phyloP scores from a whole-genome alignment of 2,888 invertebrate genomes.

The Corbicula japonica region DNA sequence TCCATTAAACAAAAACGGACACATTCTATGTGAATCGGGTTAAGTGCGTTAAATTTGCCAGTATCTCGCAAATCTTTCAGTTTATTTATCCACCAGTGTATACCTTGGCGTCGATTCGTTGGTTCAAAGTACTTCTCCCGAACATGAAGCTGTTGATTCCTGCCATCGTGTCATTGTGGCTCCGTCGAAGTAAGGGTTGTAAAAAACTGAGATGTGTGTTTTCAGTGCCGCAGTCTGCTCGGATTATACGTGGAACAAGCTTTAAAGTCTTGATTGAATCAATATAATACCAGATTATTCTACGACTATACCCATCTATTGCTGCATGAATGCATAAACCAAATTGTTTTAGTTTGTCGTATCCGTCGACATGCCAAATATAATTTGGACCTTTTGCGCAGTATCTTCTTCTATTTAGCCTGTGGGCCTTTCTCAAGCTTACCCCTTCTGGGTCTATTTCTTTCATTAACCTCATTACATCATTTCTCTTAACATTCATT shows the following conservation, averaged over 20 bases:
- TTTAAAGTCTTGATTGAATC: not conserved
- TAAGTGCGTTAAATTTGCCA: not conserved
- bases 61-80: not conserved
- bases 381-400: slow-evolving; percentile 43
- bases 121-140: slow-evolving; percentile 6
- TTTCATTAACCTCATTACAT: slow-evolving; percentile 26
- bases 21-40: not conserved
- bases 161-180: not conserved
- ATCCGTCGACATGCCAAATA: slow-evolving; percentile 51
- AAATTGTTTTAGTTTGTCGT: slow-evolving; percentile 53
- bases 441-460: slow-evolving; percentile 38
- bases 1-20: slow-evolving; percentile 11
- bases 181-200: not conserved
- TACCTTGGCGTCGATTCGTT: not conserved
- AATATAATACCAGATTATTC: not conserved
- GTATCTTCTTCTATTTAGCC: slow-evolving; percentile 33
- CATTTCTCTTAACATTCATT: slow-evolving; percentile 38
- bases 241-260: not conserved
- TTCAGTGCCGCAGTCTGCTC: slow-evolving; percentile 13
- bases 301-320: slow-evolving; percentile 39
- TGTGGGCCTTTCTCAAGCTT: slow-evolving; percentile 26
- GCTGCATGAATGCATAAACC: slow-evolving; percentile 50
- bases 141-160: slow-evolving; percentile 15
- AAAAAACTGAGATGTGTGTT: slow-evolving; percentile 14
- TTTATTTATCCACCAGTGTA: not conserved